Percentiles rank a stretch among this genome's conserved stretches.
These are phyloP conservation scores for Cantharis lateralis DNA, from an alignment of 2,888 invertebrate species.

Conservation along the genomic window DNA sequence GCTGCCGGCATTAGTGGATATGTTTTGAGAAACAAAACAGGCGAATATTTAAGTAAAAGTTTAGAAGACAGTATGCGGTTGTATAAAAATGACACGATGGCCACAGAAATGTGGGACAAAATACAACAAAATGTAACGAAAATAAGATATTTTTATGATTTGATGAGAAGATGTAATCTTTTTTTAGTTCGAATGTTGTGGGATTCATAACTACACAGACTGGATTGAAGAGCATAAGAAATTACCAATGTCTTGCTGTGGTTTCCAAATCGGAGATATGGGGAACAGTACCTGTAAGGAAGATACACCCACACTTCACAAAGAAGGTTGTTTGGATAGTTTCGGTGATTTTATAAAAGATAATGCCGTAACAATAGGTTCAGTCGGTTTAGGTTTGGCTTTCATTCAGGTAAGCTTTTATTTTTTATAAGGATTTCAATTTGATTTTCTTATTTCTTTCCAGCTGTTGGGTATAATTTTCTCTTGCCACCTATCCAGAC, in stretches of 20 bases:
- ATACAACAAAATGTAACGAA: conserved; percentile 79
- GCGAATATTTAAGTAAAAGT: conserved; percentile 65
- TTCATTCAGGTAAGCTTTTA: conserved; percentile 76
- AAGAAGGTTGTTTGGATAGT: conserved; percentile 67
- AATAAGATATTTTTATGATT: background rate
- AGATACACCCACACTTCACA: conserved; percentile 53
- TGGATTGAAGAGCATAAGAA: conserved; percentile 61
- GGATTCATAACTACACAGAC: conserved; percentile 65
- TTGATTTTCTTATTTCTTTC: conserved; percentile 45
- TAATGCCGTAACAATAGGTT: conserved; percentile 77
- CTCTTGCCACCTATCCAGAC: conserved; percentile 88
- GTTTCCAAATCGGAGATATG: conserved; percentile 56
- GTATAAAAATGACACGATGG: conserved; percentile 62
- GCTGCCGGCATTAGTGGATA: conserved; percentile 84
- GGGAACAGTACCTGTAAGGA: conserved; percentile 52
- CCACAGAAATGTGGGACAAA: conserved; percentile 76
- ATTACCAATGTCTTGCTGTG: conserved; percentile 71
- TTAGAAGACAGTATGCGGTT: conserved; percentile 69
- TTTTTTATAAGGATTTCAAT: conserved; percentile 12
- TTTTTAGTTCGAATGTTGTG: conserved; percentile 76
- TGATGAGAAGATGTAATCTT: background rate
- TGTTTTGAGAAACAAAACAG: conserved; percentile 72
- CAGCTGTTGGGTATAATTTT: conserved; percentile 87
- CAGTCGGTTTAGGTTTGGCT: conserved; percentile 82
- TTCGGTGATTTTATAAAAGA: conserved; percentile 68